Evolutionary conservation across 2,888 invertebrate genomes (phyloP).

Genomic region (Euzetes globulus): DNA sequence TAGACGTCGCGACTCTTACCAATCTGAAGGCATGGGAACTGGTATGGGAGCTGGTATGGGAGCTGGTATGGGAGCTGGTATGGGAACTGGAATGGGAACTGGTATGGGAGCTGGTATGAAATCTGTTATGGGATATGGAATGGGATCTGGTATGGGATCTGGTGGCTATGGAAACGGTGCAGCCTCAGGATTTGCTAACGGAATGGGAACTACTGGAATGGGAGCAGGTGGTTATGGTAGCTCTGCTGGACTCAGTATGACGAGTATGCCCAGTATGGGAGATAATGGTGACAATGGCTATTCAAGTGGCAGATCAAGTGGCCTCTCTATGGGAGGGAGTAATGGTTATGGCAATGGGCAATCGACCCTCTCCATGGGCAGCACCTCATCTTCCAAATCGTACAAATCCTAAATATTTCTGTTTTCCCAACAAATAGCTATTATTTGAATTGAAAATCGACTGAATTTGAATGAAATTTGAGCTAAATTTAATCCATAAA

Average conservation of each 20-base stretch:
- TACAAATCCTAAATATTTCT: background rate
- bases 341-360: background rate
- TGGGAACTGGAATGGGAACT: background rate
- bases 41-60: conserved; percentile 4
- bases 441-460: background rate
- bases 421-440: background rate
- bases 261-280: background rate
- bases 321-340: background rate
- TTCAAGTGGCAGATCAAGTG: background rate
- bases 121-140: background rate
- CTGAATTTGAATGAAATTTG: background rate
- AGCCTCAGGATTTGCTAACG: too few species aligned
- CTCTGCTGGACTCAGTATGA: conserved; percentile 24
- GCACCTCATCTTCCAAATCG: background rate
- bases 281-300: background rate
- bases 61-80: conserved; percentile 25
- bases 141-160: background rate
- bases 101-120: background rate
- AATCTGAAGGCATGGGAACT: conserved; percentile 27
- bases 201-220: too few species aligned
- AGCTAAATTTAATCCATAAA: background rate
- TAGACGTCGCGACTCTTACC: background rate
- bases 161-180: conserved; percentile 1
- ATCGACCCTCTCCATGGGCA: background rate
- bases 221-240: conserved; percentile 24